Conservation (phyloP, 1,140 invertebrate species). For the Orussus abietinus region DNA sequence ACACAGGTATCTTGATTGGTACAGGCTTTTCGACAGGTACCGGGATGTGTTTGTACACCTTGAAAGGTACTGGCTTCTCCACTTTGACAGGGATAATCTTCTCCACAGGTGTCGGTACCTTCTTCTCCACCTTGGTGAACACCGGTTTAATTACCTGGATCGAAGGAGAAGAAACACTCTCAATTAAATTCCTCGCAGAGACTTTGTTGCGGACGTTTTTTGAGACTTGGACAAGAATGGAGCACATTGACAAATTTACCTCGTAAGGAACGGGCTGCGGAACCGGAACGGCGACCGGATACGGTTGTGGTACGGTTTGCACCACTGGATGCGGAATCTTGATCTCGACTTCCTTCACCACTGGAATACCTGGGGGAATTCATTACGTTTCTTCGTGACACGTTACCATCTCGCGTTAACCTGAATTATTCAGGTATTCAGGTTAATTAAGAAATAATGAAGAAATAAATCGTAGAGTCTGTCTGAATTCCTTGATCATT, state of each 20-base stretch:
- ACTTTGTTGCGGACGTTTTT: too few species aligned
- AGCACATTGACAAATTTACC: too few species aligned
- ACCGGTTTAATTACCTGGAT: conserved; percentile 48
- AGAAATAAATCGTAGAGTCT: too few species aligned
- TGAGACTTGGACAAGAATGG: too few species aligned
- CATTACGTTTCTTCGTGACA: too few species aligned
- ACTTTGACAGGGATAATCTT: conserved; percentile 36
- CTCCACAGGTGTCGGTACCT: conserved; percentile 36
- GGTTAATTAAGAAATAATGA: too few species aligned
- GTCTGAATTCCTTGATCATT: too few species aligned
- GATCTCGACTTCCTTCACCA: conserved; percentile 62
- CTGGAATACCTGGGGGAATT: conserved; percentile 49
- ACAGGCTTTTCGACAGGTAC: conserved; percentile 47
- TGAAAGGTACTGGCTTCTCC: conserved; percentile 54
- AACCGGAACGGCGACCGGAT: conserved; percentile 42
- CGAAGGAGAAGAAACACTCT: too few species aligned
- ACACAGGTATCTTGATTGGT: conserved; percentile 42
- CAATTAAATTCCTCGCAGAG: too few species aligned
- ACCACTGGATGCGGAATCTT: conserved; percentile 64
- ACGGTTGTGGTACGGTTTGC: conserved; percentile 52
- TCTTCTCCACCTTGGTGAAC: conserved; percentile 50
- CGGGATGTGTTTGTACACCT: conserved; percentile 51
- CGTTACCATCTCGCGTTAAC: too few species aligned
- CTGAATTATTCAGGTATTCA: too few species aligned
- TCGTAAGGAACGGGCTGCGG: conserved; percentile 32